Evolutionary conservation across 2,113 vertebrate genomes (phyloP).

Genomic region (Bos taurus): ARS-UCD2.0 NC_037356.1:49529001-49529500

Average conservation of each 20-base stretch:
- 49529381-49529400: neutral
- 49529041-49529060: neutral
- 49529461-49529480: neutral
- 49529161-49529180: slow-evolving; percentile 63
- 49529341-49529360: neutral
- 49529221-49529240: neutral
- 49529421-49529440: neutral
- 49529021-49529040: neutral
- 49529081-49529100: slow-evolving; percentile 18
- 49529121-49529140: slow-evolving; percentile 51
- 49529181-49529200: slow-evolving; percentile 50
- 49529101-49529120: slow-evolving; percentile 68
- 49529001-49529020: neutral
- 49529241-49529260: slow-evolving; percentile 13
- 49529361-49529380: neutral
- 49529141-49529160: slow-evolving; percentile 43
- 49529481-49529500: neutral
- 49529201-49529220: slow-evolving; percentile 51
- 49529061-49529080: neutral
- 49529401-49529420: neutral
- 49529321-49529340: neutral
- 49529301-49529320: neutral
- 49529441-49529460: neutral
- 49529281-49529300: neutral
- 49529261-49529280: neutral